phyloP scores from a whole-genome alignment of 2,888 invertebrate genomes.

The Dryobotodes eremita region DNA sequence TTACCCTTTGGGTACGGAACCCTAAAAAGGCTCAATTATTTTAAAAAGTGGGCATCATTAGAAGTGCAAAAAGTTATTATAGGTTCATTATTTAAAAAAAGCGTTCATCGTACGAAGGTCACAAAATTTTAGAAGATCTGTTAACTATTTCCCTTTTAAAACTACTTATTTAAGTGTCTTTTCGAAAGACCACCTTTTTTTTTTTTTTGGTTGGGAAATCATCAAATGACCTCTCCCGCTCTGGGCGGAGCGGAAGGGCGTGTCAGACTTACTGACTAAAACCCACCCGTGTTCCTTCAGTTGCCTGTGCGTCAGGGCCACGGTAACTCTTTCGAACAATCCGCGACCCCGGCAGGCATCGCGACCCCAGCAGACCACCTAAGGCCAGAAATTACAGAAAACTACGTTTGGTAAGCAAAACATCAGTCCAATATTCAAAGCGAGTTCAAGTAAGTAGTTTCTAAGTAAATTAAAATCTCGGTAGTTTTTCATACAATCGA shows the following conservation, averaged over 20 bases:
- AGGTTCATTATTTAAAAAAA: neutral
- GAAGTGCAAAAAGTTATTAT: neutral
- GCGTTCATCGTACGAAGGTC: neutral
- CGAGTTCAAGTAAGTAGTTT: slow-evolving; percentile 8
- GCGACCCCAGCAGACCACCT: too few relatives aligned
- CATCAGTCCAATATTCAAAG: neutral
- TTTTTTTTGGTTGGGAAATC: too few relatives aligned
- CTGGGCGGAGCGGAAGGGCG: too few relatives aligned
- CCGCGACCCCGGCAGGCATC: too few relatives aligned
- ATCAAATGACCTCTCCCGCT: too few relatives aligned
- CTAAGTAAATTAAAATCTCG: slow-evolving; percentile 24
- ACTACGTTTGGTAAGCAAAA: neutral
- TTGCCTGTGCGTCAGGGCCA: too few relatives aligned
- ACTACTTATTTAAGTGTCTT: neutral
- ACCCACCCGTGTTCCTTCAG: too few relatives aligned
- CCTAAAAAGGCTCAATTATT: neutral
- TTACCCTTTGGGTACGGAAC: too few relatives aligned
- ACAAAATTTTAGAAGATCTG: neutral
- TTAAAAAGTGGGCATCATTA: neutral
- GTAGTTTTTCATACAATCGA: slow-evolving; percentile 38
- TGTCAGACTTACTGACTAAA: too few relatives aligned
- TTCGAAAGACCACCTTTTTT: too few relatives aligned
- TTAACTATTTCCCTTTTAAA: neutral
- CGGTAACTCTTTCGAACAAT: too few relatives aligned
- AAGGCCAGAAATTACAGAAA: neutral